Evolutionary conservation across 2,888 invertebrate genomes (phyloP).

Genomic region (Limnephilus lunatus): DNA sequence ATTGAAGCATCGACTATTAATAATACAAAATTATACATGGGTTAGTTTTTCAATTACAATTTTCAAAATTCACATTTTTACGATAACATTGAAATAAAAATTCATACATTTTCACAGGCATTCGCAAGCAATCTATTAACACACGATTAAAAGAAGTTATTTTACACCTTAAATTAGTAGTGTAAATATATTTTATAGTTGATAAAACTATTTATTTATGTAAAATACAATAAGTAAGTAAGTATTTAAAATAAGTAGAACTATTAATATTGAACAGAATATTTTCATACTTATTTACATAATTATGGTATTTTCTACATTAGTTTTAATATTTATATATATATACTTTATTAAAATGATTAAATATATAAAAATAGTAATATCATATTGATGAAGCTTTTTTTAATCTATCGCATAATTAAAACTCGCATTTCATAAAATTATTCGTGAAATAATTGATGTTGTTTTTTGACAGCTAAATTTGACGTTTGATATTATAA

Average conservation of each 20-base stretch:
- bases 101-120: neutral
- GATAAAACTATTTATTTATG: neutral
- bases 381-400: neutral
- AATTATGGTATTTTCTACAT: neutral
- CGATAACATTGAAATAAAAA: neutral
- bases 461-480: neutral
- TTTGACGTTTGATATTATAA: neutral
- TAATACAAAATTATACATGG: neutral
- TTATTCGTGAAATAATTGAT: neutral
- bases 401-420: neutral
- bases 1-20: neutral
- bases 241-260: neutral
- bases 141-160: neutral
- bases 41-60: neutral
- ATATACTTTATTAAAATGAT: neutral
- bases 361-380: slow-evolving; percentile 2
- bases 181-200: neutral
- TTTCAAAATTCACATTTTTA: neutral
- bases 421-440: neutral
- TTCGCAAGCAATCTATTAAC: neutral
- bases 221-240: neutral
- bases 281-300: neutral
- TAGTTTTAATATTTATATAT: neutral
- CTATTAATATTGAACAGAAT: neutral
- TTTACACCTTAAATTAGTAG: neutral